Percentiles rank a stretch among this genome's conserved stretches.
phyloP scores from a whole-genome alignment of 2,113 vertebrate species.

The Xenopus borealis region DNA sequence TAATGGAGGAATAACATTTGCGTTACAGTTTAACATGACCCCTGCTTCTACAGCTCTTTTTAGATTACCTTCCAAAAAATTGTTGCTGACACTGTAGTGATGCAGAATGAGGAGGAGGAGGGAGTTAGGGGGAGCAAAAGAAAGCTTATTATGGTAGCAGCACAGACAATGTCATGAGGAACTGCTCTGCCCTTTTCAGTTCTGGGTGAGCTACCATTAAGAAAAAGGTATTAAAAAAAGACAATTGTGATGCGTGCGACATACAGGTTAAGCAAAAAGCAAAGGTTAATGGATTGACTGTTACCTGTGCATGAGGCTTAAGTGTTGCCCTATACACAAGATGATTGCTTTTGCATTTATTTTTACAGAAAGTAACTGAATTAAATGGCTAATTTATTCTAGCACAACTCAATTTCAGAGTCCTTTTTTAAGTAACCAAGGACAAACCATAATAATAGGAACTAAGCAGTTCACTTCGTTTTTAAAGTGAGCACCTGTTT shows the following conservation, averaged over 20 bases:
- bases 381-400: conserved; percentile 71
- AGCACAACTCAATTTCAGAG: conserved; percentile 44
- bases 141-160: conserved; percentile 83
- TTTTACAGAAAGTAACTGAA: conserved; percentile 66
- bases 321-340: conserved; percentile 73
- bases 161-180: conserved; percentile 84
- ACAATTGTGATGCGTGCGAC: conserved; percentile 69
- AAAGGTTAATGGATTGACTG: conserved; percentile 99
- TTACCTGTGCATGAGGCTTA: conserved; percentile 84
- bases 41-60: conserved; percentile 87
- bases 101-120: conserved; percentile 52
- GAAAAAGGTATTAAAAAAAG: conserved; percentile 79
- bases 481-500: too few relatives aligned
- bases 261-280: conserved; percentile 77
- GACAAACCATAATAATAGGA: conserved; percentile 43
- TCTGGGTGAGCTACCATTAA: conserved; percentile 82
- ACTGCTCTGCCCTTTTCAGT: conserved; percentile 83
- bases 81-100: conserved; percentile 75
- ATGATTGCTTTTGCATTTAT: conserved; percentile 63
- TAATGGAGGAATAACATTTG: conserved; percentile 98
- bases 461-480: too few relatives aligned
- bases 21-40: conserved; percentile 93
- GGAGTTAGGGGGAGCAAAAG: conserved; percentile 53
- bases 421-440: conserved; percentile 64
- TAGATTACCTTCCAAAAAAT: conserved; percentile 83